Conservation (phyloP, 2,888 invertebrate genomes). For the Leptopilina syphax region DNA sequence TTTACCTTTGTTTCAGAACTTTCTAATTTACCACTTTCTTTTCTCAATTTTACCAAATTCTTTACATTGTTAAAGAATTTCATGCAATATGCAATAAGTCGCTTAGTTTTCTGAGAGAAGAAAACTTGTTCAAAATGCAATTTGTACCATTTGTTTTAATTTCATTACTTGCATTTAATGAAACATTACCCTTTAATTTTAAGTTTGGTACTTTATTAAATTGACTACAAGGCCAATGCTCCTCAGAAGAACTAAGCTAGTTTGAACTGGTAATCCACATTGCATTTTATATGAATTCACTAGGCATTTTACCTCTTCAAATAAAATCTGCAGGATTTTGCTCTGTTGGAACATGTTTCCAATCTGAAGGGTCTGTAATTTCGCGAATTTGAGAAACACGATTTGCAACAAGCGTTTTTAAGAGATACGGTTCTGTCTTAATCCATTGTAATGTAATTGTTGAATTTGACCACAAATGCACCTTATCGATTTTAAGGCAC, state of each 20-base stretch:
- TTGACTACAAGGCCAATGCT: conserved; percentile 21
- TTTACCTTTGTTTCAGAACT: not conserved
- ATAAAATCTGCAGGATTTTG: no score
- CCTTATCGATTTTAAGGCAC: not conserved
- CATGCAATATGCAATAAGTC: not conserved
- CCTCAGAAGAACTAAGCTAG: conserved; percentile 1
- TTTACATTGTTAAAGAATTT: not conserved
- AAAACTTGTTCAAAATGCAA: no score
- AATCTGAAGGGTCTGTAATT: conserved; percentile 8
- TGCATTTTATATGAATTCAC: conserved; percentile 4
- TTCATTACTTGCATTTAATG: not conserved
- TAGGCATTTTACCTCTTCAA: no score
- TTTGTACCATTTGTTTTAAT: not conserved
- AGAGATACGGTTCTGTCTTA: not conserved
- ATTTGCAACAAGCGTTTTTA: conserved; percentile 1
- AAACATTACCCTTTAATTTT: not conserved
- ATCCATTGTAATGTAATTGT: not conserved
- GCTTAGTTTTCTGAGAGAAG: no score
- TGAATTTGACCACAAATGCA: not conserved
- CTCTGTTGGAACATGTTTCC: no score
- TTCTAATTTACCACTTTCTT: not conserved
- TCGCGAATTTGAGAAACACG: conserved; percentile 11
- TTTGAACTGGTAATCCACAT: not conserved
- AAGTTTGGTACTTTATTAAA: not conserved
- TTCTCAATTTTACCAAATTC: not conserved